These are phyloP conservation scores for Bombus sibiricus DNA, from an alignment of 1,140 invertebrate genomes.

Conservation along the genomic window DNA sequence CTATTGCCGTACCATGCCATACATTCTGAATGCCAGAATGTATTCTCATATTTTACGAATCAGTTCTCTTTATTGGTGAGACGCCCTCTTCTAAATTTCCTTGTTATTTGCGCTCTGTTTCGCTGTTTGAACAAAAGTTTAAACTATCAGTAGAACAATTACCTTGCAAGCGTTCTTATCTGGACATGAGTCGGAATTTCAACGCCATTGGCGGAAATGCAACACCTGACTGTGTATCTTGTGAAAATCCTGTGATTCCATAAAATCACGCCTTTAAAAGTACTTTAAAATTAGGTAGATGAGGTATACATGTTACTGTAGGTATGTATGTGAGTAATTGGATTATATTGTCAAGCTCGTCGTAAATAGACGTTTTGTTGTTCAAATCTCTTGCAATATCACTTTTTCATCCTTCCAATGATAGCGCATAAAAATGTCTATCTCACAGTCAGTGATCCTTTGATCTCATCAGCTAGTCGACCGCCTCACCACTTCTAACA, in stretches of 20 bases:
- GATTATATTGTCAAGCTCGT: no score
- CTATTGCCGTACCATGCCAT: not conserved
- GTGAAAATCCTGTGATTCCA: conserved; percentile 48
- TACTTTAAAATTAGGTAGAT: no score
- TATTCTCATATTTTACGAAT: not conserved
- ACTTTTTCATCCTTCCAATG: no score
- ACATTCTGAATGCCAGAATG: no score
- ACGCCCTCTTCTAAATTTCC: not conserved
- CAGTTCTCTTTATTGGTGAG: not conserved
- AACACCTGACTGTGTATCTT: conserved; percentile 44
- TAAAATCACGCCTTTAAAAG: not conserved
- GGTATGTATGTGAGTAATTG: no score
- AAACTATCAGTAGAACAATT: conserved; percentile 14
- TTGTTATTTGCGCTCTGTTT: conserved; percentile 10
- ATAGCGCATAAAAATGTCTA: no score
- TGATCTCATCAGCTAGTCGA: no score
- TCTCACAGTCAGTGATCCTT: no score
- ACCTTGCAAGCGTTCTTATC: not conserved
- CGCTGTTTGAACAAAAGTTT: conserved; percentile 20
- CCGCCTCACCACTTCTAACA: not conserved
- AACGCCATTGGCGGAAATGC: conserved; percentile 20
- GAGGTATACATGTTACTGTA: no score
- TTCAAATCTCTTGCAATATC: no score
- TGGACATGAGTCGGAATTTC: conserved; percentile 40
- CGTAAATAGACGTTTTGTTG: no score